These are phyloP conservation scores for Drosophila pachea DNA, from an alignment of 1,140 invertebrate species.

Conservation along the genomic window DNA sequence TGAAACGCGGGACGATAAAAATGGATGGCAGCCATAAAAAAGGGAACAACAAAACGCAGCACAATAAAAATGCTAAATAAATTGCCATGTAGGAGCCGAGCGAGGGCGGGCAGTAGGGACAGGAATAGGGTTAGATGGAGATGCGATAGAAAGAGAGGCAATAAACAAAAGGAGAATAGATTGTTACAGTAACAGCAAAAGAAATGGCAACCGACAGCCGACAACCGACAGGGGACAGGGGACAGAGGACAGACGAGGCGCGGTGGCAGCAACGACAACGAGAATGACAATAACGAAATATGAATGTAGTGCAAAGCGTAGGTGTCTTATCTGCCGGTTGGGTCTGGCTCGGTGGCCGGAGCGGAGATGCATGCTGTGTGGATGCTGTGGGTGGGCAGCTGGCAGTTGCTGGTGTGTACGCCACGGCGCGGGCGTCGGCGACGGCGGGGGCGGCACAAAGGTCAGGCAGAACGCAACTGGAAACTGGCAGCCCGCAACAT, in stretches of 20 bases:
- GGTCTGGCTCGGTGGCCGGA: neutral
- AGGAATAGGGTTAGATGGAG: constrained; percentile 20
- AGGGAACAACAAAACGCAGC: constrained; percentile 63
- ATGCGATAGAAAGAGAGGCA: constrained; percentile 30
- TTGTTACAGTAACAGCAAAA: constrained; percentile 20
- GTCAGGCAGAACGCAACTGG: constrained; percentile 54
- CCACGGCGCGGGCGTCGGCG: constrained; percentile 44
- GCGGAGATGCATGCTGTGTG: constrained; percentile 12
- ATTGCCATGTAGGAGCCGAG: constrained; percentile 50
- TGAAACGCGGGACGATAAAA: constrained; percentile 35
- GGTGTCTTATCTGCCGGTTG: constrained; percentile 35
- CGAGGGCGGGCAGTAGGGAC: constrained; percentile 29
- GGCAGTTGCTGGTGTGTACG: constrained; percentile 21
- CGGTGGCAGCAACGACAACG: no score
- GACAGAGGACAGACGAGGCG: no score
- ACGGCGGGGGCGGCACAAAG: constrained; percentile 55
- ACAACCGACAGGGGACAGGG: no score
- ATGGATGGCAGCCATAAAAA: constrained; percentile 61
- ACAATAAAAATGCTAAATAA: constrained; percentile 72
- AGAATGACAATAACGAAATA: constrained; percentile 43
- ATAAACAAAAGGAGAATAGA: constrained; percentile 35
- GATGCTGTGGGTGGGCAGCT: constrained; percentile 23
- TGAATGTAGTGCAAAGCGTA: constrained; percentile 72
- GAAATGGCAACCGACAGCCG: constrained; percentile 35
- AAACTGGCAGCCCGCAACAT: constrained; percentile 45